A percentile compares a stretch with the other conserved stretches of the same genome.
phyloP scores from a whole-genome alignment of 2,888 invertebrate species.

The Dryobotodes eremita region DNA sequence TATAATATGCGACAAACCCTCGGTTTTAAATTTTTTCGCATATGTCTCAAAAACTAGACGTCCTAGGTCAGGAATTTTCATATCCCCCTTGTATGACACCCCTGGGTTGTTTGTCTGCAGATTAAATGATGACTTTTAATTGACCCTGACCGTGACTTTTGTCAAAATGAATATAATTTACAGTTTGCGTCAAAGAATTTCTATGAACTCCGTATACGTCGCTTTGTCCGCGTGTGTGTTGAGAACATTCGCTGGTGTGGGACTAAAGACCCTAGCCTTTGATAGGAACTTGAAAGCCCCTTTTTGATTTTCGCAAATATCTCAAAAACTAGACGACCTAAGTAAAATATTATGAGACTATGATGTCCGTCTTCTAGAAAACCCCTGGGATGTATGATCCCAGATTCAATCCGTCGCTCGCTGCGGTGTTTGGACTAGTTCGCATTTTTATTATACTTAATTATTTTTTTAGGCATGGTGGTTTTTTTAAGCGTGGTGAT shows the following conservation, averaged over 20 bases:
- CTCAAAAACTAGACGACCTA: not conserved
- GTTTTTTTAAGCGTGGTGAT: not conserved
- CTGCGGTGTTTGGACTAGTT: not conserved
- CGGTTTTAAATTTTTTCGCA: not conserved
- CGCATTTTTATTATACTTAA: too few species aligned
- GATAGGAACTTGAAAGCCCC: not conserved
- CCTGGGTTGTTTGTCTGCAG: too few species aligned
- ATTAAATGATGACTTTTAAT: too few species aligned
- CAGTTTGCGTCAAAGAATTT: too few species aligned
- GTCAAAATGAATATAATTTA: not conserved
- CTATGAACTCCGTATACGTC: not conserved
- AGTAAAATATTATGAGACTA: not conserved
- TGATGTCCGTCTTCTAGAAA: not conserved
- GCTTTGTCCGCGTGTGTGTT: not conserved
- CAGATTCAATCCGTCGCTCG: not conserved
- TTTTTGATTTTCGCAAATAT: not conserved
- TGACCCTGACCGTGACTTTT: not conserved
- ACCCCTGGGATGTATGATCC: not conserved
- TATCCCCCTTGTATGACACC: too few species aligned
- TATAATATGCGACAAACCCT: not conserved
- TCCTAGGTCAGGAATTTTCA: not conserved
- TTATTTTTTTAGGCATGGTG: not conserved
- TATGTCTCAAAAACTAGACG: not conserved
- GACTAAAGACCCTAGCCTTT: not conserved
- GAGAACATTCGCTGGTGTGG: not conserved